Conservation (phyloP, 2,797 vertebrate genomes). For the Amphiprion clarkii region DNA sequence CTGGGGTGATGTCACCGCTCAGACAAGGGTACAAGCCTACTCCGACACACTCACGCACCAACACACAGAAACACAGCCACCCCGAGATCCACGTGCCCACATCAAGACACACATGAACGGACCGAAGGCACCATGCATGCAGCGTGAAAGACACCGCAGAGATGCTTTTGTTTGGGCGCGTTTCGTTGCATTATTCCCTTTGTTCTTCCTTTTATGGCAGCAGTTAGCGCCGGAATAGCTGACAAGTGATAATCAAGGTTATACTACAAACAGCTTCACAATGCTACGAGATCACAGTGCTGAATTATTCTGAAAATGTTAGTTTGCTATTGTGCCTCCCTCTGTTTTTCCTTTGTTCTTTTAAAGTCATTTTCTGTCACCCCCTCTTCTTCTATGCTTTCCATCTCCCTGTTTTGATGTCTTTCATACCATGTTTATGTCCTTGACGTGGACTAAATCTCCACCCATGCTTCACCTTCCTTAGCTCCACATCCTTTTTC, state of each 20-base stretch:
- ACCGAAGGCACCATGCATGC: constrained; percentile 41
- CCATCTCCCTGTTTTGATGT: constrained; percentile 22
- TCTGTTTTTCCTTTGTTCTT: constrained; percentile 12
- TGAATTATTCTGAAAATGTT: constrained; percentile 25
- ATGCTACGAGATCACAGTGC: constrained; percentile 17
- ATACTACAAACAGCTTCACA: not conserved
- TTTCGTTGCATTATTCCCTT: constrained; percentile 47
- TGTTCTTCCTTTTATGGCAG: constrained; percentile 24
- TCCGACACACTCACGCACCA: constrained; percentile 39
- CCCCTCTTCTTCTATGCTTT: not conserved
- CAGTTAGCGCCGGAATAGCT: constrained; percentile 5
- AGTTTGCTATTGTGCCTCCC: constrained; percentile 9
- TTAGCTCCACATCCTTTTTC: not conserved
- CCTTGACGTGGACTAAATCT: constrained; percentile 40
- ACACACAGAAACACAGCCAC: constrained; percentile 33
- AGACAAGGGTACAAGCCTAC: constrained; percentile 71
- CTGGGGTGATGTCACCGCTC: constrained; percentile 78
- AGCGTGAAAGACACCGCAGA: constrained; percentile 48
- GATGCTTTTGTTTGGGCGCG: constrained; percentile 45
- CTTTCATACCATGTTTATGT: constrained; percentile 20
- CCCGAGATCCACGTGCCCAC: constrained; percentile 57
- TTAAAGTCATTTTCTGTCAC: constrained; percentile 4
- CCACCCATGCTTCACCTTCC: constrained; percentile 22
- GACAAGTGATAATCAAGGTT: constrained; percentile 34
- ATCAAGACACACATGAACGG: constrained; percentile 64